Base-by-base conservation (phyloP, 1,140 invertebrate species). In the Orius insidiosus region DNA sequence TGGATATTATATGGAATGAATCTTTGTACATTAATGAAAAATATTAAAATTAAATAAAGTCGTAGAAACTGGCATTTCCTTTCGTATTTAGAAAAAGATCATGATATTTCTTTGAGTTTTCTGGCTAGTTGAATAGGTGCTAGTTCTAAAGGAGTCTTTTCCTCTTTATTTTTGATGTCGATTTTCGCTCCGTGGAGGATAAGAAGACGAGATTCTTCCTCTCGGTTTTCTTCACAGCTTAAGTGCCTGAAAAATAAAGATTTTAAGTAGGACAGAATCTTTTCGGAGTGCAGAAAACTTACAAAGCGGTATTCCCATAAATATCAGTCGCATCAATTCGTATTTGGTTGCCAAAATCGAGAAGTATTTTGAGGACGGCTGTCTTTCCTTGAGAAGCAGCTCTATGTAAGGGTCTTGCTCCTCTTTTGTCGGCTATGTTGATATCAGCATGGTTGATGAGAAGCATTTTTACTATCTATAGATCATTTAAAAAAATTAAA, bases 381-480 rank as follows among this genome's bases (percentile, higher is more conserved):
- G 63, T 64, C 59, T 82, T 75, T 38, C 84, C 84, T 62, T 83
- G 78, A n/a, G 79, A 80, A 8, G 83, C 78, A 14, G 84, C 81
- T 59, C 85, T 67, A 55, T 92, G 87, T 8, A 90, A 59, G n/a
- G 87, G 80, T 30, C 83, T 88, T 6, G 80, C 80, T 37, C 75
- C 74, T n/a, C 77, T 63, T 41, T 72, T 68, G 61, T 93, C 86
- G 30, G 59, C 59, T 34, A 78, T 71, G 63, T 89, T 85, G 1
- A 84, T 61, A 61, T 86, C 69, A 1, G 78, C 84, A 46, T 72
- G 71, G 55, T 74, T 69, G 32, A 76, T 65, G n/a, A 93, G 53
- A 11, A 93, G 64, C 51, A 70, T 66, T 55, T 71, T 68, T 37
- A 71, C 74, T 58, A 84, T 74, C 66, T 77, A 49, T 5, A 47